phyloP scores from a whole-genome alignment of 2,113 vertebrate species.

The Rhinichthys klamathensis region DNA sequence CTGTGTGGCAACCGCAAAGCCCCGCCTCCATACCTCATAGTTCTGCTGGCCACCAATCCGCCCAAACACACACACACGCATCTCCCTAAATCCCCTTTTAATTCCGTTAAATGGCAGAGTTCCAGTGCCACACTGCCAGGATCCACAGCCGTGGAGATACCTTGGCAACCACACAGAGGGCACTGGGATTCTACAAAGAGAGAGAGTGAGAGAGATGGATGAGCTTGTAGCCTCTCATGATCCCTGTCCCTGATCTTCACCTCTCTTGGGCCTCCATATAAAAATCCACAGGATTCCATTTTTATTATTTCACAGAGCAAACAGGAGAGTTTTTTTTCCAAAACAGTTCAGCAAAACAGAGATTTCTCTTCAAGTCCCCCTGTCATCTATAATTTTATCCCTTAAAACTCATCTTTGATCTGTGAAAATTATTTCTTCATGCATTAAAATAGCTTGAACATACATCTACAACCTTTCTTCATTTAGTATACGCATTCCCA shows the following conservation, averaged over 20 bases:
- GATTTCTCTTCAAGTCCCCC: no score
- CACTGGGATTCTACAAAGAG: slow-evolving; percentile 42
- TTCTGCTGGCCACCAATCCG: slow-evolving; percentile 3
- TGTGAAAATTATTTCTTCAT: no score
- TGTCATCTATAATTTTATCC: no score
- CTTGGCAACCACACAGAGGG: slow-evolving; percentile 52
- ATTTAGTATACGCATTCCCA: no score
- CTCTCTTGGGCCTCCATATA: neutral
- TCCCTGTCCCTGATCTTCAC: neutral
- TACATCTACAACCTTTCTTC: no score
- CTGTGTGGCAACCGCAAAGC: slow-evolving; percentile 34
- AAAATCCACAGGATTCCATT: neutral
- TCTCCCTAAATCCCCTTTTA: slow-evolving; percentile 57
- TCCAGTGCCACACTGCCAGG: slow-evolving; percentile 49
- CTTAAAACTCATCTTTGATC: no score
- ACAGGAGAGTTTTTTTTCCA: neutral
- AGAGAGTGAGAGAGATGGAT: neutral
- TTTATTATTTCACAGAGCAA: neutral
- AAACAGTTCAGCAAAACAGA: no score
- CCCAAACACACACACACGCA: slow-evolving; percentile 25
- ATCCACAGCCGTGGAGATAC: slow-evolving; percentile 38
- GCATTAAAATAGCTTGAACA: no score
- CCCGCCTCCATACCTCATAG: slow-evolving; percentile 21
- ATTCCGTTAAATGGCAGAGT: slow-evolving; percentile 51
- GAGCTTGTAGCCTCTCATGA: slow-evolving; percentile 14